Base-by-base conservation (phyloP, 2,888 invertebrate genomes). In the Dichetophora obliterata region DNA sequence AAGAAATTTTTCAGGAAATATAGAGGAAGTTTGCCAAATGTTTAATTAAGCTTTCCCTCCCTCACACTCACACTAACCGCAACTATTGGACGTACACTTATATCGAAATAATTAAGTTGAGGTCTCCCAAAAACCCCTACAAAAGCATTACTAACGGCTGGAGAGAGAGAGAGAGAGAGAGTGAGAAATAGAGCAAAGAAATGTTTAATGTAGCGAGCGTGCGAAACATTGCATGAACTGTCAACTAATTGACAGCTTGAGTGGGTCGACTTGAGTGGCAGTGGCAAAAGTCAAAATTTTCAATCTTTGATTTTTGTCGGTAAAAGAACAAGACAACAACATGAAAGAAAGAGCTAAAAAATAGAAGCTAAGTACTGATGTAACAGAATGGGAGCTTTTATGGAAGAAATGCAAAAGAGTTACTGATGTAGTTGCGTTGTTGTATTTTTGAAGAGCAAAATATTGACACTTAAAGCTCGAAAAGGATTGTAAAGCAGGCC, bases 171-270 rank as follows among this genome's bases (percentile, higher is more conserved):
- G 31, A 31, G 31, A 63, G 63, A n/a, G 34, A 63, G 63, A 34
- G 63, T 16, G 27, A 27, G 16, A 63, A n/a, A 31, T 14, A 63
- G 63, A 6, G 34, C 9, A n/a, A 14, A 63, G 63, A 24, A 22
- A 9, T 27, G 27, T 24, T 59, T 27, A 22, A 22, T 59, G 24
- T 59, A 22, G 22, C 24, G 19, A 19, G 57, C 24, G 57, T 22
- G 57, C 24, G 14, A 63, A 63, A 63, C 43, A 34, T 37, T 59
- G 16, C 59, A 59, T 59, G 22, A 57, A 71, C 59, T 59, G 57
- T 71, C 71, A 59, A 34, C 71, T 71, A 71, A 71, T 71, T 71
- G 71, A 71, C 71, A 59, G 43, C 71, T 71, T 34, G 71, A 71
- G 43, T 59, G 70, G 19, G 34, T 43, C 14, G 37, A 43, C 43